These are phyloP conservation scores for Scaptomyza montana DNA, from an alignment of 1,140 invertebrate species.

Conservation along the genomic window DNA sequence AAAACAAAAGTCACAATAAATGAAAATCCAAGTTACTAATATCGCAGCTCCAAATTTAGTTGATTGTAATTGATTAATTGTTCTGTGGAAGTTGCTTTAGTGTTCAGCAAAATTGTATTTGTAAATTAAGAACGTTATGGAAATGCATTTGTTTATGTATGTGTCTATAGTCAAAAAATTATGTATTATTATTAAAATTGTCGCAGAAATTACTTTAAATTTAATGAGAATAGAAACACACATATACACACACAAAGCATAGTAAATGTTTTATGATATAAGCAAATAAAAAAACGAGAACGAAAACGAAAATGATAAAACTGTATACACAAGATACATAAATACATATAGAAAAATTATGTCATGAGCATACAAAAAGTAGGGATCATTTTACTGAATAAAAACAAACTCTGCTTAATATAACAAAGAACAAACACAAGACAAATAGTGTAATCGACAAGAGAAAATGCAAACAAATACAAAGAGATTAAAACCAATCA, in stretches of 20 bases:
- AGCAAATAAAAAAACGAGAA: conserved; percentile 31
- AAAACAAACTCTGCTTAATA: conserved; percentile 61
- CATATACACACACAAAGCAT: conserved; percentile 21
- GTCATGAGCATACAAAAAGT: conserved; percentile 82
- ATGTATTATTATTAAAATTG: conserved; percentile 61
- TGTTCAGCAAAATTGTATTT: conserved; percentile 72
- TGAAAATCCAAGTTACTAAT: not conserved
- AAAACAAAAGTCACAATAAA: conserved; percentile 34
- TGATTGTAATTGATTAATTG: conserved; percentile 61
- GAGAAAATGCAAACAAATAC: conserved; percentile 25
- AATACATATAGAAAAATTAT: conserved; percentile 71
- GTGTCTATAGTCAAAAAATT: conserved; percentile 60
- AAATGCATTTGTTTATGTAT: conserved; percentile 71
- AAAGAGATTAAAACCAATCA: conserved; percentile 36
- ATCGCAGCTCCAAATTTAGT: conserved; percentile 29
- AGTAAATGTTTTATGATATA: conserved; percentile 13
- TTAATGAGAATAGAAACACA: conserved; percentile 53
- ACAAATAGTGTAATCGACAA: conserved; percentile 42
- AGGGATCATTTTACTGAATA: conserved; percentile 82
- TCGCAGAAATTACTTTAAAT: conserved; percentile 81
- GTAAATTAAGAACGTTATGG: conserved; percentile 51
- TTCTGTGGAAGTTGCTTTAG: conserved; percentile 65
- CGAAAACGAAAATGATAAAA: conserved; percentile 25
- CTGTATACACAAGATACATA: conserved; percentile 72
- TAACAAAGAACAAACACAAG: conserved; percentile 41